Evolutionary conservation across 2,113 vertebrate genomes (phyloP).

Genomic region (Protobothrops mucrosquamatus): DNA sequence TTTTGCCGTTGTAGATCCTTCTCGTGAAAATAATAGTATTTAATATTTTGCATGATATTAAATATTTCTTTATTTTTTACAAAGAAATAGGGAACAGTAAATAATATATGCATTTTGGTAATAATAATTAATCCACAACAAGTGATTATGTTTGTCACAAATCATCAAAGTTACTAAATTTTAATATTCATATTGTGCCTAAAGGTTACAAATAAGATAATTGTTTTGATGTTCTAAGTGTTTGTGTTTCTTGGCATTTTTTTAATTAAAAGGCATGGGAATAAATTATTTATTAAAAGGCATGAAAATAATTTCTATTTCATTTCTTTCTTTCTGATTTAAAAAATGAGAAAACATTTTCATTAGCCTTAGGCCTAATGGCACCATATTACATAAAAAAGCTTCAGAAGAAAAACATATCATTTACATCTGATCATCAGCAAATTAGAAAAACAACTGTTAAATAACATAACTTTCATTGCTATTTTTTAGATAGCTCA

Average conservation of each 20-base stretch:
- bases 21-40: neutral
- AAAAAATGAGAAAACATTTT: neutral
- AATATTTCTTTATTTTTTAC: neutral
- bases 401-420: neutral
- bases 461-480: neutral
- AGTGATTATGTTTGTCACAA: neutral
- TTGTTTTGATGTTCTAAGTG: neutral
- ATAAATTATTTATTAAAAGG: neutral
- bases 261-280: neutral
- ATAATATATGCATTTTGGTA: neutral
- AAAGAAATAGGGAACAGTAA: neutral
- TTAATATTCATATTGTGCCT: neutral
- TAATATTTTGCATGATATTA: neutral
- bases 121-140: neutral
- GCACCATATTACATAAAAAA: neutral
- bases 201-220: neutral
- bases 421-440: neutral
- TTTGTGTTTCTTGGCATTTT: neutral
- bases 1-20: neutral
- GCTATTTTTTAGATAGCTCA: neutral
- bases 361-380: neutral
- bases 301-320: neutral
- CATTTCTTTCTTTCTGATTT: neutral
- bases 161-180: neutral
- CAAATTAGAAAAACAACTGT: neutral